phyloP scores from a whole-genome alignment of 2,797 vertebrate species.

The Microctenopoma steveboyesi region DNA sequence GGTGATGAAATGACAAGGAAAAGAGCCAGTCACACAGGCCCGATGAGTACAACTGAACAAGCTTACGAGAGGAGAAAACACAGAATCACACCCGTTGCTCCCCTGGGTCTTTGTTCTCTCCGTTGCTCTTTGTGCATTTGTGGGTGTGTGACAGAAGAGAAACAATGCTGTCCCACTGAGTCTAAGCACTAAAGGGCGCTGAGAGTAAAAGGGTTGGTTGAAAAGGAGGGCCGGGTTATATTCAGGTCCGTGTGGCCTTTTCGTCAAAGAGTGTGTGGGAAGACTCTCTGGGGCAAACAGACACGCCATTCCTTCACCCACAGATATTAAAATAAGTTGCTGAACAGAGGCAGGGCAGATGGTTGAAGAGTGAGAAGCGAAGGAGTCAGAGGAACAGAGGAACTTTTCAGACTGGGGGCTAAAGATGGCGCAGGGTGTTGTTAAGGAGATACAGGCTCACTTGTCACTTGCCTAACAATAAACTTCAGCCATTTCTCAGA shows the following conservation, averaged over 20 bases:
- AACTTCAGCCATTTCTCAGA: slow-evolving; percentile 50
- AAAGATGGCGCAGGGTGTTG: slow-evolving; percentile 40
- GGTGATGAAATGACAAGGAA: slow-evolving; percentile 21
- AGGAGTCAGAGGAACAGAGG: slow-evolving; percentile 57
- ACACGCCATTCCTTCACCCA: slow-evolving; percentile 73
- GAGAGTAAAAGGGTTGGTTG: slow-evolving; percentile 68
- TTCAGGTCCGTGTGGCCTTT: slow-evolving; percentile 68
- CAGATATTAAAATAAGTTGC: slow-evolving; percentile 62
- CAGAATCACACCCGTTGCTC: slow-evolving; percentile 41
- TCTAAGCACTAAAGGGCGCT: slow-evolving; percentile 48
- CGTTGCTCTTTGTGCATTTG: slow-evolving; percentile 59
- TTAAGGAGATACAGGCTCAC: slow-evolving; percentile 50
- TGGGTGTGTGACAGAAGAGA: slow-evolving; percentile 65
- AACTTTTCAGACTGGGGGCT: slow-evolving; percentile 62
- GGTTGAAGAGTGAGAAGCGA: slow-evolving; percentile 46
- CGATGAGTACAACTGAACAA: slow-evolving; percentile 49
- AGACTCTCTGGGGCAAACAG: slow-evolving; percentile 67
- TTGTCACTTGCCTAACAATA: slow-evolving; percentile 51
- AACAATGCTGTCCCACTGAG: slow-evolving; percentile 72
- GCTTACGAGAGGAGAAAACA: slow-evolving; percentile 46
- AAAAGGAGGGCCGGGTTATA: slow-evolving; percentile 64
- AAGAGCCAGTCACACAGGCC: slow-evolving; percentile 52
- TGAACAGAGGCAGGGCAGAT: slow-evolving; percentile 50
- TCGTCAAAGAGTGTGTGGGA: slow-evolving; percentile 73
- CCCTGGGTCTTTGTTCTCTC: slow-evolving; percentile 59